A percentile compares a stretch with the other conserved stretches of the same genome.
These are phyloP conservation scores for Thalassophryne amazonica DNA, from an alignment of 2,797 vertebrate genomes.

Conservation along the genomic window DNA sequence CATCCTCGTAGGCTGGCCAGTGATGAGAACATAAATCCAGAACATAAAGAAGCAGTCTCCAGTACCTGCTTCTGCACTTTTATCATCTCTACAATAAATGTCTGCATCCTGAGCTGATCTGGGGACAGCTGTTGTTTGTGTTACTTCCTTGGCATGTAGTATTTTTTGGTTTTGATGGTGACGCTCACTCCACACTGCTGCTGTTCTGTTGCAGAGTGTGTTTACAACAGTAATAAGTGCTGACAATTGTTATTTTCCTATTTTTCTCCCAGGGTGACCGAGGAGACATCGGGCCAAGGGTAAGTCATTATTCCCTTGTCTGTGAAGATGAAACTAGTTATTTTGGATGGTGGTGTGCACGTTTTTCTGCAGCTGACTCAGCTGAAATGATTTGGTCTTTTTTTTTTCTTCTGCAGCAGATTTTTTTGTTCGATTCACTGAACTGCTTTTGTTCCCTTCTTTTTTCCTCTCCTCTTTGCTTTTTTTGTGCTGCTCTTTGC, in stretches of 20 bases:
- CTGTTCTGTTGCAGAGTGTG: constrained; percentile 1
- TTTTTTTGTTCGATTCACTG: not conserved
- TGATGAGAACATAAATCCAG: constrained; percentile 33
- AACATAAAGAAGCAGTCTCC: constrained; percentile 10
- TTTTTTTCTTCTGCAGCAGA: not conserved
- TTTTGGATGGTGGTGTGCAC: not conserved
- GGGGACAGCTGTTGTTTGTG: constrained; percentile 38
- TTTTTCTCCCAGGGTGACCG: constrained; percentile 84
- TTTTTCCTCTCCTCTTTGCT: not conserved
- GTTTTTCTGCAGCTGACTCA: not conserved
- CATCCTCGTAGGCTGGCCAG: constrained; percentile 14
- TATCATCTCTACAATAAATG: constrained; percentile 27
- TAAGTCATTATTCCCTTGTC: constrained; percentile 70
- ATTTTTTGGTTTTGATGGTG: constrained; percentile 31
- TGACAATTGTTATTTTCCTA: constrained; percentile 53
- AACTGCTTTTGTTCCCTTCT: not conserved
- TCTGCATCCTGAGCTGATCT: constrained; percentile 28
- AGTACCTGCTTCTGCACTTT: not conserved
- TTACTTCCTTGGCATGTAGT: constrained; percentile 30
- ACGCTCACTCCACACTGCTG: constrained; percentile 14
- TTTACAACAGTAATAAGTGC: constrained; percentile 31
- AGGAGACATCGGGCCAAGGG: constrained; percentile 89
- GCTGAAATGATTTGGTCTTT: constrained; percentile 1
- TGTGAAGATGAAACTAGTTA: not conserved
- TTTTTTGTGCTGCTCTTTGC: not conserved